Conservation (phyloP, 2,888 invertebrate genomes). For the Pristionchus fissidentatus region DNA sequence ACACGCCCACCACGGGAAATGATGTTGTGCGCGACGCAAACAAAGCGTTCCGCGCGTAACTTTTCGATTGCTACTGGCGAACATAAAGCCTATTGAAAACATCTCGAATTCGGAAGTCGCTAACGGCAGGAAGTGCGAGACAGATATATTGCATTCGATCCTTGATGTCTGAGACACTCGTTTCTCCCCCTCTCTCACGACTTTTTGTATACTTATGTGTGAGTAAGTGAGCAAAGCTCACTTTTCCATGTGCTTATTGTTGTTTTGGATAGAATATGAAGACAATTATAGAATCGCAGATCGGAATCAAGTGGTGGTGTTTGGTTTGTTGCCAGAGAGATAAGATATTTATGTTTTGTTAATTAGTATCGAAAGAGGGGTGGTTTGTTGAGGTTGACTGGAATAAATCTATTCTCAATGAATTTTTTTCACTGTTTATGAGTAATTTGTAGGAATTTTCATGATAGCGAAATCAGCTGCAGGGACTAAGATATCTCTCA, state of each 20-base stretch:
- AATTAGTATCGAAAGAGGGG: too few relatives aligned
- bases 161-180: neutral
- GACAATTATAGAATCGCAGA: too few relatives aligned
- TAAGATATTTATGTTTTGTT: too few relatives aligned
- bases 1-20: conserved; percentile 26
- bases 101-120: neutral
- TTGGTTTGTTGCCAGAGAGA: too few relatives aligned
- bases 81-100: neutral
- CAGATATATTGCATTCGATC: neutral
- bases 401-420: too few relatives aligned
- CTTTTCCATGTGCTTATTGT: neutral
- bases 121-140: neutral
- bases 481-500: too few relatives aligned
- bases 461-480: too few relatives aligned
- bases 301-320: too few relatives aligned
- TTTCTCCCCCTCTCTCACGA: neutral
- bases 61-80: neutral
- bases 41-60: neutral
- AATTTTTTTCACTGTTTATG: too few relatives aligned
- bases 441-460: too few relatives aligned
- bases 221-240: conserved; percentile 21
- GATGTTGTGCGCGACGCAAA: neutral
- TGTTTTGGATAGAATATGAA: too few relatives aligned
- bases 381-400: too few relatives aligned
- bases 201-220: neutral